phyloP scores from a whole-genome alignment of 2,888 invertebrate genomes.

The Linyphia triangularis region DNA sequence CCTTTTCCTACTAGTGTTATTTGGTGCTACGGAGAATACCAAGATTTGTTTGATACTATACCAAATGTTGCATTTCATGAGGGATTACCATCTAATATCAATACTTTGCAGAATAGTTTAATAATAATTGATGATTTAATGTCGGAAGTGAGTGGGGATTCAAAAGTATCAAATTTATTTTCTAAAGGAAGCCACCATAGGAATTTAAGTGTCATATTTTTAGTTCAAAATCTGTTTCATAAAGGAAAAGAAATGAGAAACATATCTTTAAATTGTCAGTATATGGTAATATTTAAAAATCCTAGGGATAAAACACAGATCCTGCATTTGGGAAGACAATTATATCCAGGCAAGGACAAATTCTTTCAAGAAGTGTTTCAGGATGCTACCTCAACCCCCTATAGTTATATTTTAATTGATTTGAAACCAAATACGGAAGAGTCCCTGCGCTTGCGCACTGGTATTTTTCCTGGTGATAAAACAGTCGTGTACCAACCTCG shows the following conservation, averaged over 20 bases:
- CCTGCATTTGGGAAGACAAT: neutral
- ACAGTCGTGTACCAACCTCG: neutral
- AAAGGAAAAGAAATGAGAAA: neutral
- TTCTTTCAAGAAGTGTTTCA: neutral
- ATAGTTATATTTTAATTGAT: neutral
- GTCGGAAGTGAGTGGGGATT: neutral
- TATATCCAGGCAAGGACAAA: neutral
- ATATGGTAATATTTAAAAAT: neutral
- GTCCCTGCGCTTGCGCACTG: neutral
- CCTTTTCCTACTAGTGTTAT: too few relatives aligned
- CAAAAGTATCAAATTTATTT: neutral
- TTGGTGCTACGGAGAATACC: constrained; percentile 2
- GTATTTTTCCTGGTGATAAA: neutral
- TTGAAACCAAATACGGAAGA: neutral
- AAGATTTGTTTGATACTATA: neutral
- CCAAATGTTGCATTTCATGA: constrained; percentile 17
- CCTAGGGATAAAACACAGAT: neutral
- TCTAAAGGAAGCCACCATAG: neutral
- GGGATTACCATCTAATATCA: constrained; percentile 16
- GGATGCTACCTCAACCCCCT: neutral
- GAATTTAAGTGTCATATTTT: neutral
- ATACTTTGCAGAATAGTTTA: neutral
- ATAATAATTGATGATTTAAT: neutral
- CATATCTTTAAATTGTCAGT: neutral
- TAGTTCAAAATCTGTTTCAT: neutral